Evolutionary conservation across 2,888 invertebrate genomes (phyloP).

Genomic region (Smittia aterrima): DNA sequence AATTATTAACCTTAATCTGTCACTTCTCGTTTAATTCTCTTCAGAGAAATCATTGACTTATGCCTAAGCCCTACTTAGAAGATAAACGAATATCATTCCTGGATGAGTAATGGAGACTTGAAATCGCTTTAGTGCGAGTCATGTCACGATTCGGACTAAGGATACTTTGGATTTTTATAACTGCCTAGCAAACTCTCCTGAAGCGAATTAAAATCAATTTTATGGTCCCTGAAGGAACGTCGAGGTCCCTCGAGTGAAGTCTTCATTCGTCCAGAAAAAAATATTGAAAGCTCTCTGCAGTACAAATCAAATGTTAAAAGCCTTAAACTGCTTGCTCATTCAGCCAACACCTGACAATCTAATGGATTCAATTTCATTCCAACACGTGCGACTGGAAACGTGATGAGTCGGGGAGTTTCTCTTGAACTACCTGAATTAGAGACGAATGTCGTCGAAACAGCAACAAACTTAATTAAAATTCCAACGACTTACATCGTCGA

Average conservation of each 20-base stretch:
- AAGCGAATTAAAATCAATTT: not conserved
- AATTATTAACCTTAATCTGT: too few relatives aligned
- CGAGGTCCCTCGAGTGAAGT: not conserved
- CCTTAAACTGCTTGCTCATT: too few relatives aligned
- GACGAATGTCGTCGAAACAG: not conserved
- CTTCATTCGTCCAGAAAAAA: too few relatives aligned
- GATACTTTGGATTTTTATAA: not conserved
- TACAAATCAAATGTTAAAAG: too few relatives aligned
- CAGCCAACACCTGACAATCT: not conserved
- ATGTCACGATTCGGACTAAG: conserved; percentile 1
- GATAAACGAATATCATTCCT: not conserved
- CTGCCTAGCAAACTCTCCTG: not conserved
- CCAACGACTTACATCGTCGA: not conserved
- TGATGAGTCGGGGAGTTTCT: not conserved
- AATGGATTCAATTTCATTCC: not conserved
- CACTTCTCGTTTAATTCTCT: too few relatives aligned
- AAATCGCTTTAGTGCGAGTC: not conserved
- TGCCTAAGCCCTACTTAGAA: not conserved
- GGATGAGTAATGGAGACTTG: not conserved
- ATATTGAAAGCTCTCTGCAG: too few relatives aligned
- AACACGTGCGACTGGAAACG: not conserved
- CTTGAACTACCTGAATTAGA: not conserved
- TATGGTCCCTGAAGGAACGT: not conserved
- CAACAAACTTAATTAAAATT: not conserved
- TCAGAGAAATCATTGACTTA: not conserved